These are phyloP conservation scores for Oreotrochilus melanogaster DNA, from an alignment of 2,113 vertebrate species.

Conservation along the genomic window DNA sequence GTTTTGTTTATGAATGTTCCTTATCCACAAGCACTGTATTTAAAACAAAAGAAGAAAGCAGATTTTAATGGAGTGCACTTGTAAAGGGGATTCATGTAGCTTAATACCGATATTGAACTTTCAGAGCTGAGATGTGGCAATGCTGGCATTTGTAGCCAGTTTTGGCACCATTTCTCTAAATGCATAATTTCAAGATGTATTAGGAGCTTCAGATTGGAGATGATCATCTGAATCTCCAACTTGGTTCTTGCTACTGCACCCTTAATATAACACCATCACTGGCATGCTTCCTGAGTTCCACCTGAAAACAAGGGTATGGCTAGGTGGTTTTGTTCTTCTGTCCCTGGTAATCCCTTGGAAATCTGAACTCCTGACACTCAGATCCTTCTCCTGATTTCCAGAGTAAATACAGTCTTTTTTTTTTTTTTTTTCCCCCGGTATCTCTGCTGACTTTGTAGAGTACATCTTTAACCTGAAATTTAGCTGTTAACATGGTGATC, in stretches of 20 bases:
- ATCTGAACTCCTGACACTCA: not conserved
- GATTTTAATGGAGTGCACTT: not conserved
- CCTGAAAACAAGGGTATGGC: not conserved
- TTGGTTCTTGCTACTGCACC: not conserved
- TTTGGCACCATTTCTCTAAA: not conserved
- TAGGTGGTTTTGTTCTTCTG: not conserved
- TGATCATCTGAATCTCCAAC: not conserved
- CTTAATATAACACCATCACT: rapidly evolving
- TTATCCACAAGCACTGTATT: not conserved
- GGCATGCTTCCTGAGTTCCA: rapidly evolving
- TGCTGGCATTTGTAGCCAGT: not conserved
- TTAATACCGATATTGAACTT: not conserved
- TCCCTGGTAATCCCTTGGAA: not conserved
- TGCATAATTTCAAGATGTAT: not conserved
- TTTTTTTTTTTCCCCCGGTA: not conserved
- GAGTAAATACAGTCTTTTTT: not conserved
- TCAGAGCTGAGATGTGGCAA: not conserved
- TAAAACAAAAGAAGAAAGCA: not conserved
- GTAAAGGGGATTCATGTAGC: not conserved
- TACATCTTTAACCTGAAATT: not conserved
- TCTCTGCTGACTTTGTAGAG: not conserved
- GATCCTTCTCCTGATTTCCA: not conserved
- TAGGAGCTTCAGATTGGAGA: not conserved
- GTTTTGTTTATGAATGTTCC: not conserved
- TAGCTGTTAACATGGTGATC: not conserved